Evolutionary conservation across 2,888 invertebrate species (phyloP), one percentile per base, ranked within the genome.

Genomic region (Diaperis boleti): DNA sequence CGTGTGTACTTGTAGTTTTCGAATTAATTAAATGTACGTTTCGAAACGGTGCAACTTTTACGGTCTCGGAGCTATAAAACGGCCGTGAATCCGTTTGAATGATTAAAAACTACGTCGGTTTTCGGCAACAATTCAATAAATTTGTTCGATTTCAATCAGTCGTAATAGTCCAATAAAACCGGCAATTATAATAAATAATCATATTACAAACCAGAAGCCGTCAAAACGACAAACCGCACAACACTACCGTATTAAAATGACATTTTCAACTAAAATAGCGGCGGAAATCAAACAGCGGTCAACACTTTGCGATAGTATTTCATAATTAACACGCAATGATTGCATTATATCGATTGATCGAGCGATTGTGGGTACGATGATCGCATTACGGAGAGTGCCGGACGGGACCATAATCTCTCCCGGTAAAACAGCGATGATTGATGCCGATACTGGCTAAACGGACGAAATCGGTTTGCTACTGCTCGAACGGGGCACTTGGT

Each of bases 321-420:
- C 76, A 79, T 78, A 78, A 78, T 79, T 79, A 78, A 77, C 76
- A 74, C 74, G 72, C 75, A 75, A 77, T 78, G 77, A 78, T 79
- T 78, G 77, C 75, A 77, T 78, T 78, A 76, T 76, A 78, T 78
- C 76, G 78, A 78, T 78, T 77, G 78, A 77, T 77, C 76, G 76
- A 75, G 71, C 72, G 72, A 73, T 73, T 73, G 72, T 69, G 68
- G 72, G 67, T 57, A 72, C 70, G 74, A 73, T 77, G 77, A 78
- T 78, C 76, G 75, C 74, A 76, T 77, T 77, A 76, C 69, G 67
- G 74, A 70, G 74, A 73, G 74, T 72, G 70, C 68, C 56, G 67
- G 67, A 67, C 65, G 68, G 68, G 73, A 71, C 70, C 73, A 73
- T 76, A 76, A 76, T 76, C 76, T 76, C 76, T 76, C 62, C 71